Base-by-base conservation (phyloP, 2,113 vertebrate genomes). In the Hyaena hyaena region DNA sequence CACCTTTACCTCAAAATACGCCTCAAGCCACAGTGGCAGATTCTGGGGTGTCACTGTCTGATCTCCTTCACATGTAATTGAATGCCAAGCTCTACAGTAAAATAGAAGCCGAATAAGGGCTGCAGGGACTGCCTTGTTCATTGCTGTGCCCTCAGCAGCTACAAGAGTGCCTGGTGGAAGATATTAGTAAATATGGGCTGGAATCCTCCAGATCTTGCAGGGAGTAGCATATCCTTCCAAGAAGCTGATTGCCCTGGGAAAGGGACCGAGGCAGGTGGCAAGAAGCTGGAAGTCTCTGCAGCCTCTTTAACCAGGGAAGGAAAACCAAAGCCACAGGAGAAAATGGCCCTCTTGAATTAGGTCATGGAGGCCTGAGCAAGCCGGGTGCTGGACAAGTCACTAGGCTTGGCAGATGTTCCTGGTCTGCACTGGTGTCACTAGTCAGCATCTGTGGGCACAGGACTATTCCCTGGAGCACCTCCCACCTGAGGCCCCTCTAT, bases 1-100 rank as follows among this genome's bases (percentile, higher is more conserved):
- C 55, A 35, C 77, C 76, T 96, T 45, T 66, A 58, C 16, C 95
- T 92, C 88, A 92, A 79, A 86, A 77, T 76, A 79, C 61, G 50
- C 50, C 12, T 66, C n/a, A 35, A 68, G 43, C 28, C 33, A 66
- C 58, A 81, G 12, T 65, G 66, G 45, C 66, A 31, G 45, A 31
- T 58, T 93, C 31, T 74, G n/a, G 39, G 10, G 43, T 65, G 66
- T 26, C 7, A 12, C 63, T 50, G 69, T 77, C 88, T 31, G 39
- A 79, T 58, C 8, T n/a, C 63, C 35, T 96, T 92, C 23, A 55
- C 53, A 58, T 21, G 12, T 58, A 77, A 65, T 15, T 48, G n/a
- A 48, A 53, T 69, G 33, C 17, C 17, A 39, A 61, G 50, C 15
- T 84, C 61, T 45, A 39, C 61, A 23, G n/a, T 33, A 77, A 84